Evolutionary conservation across 2,888 invertebrate species (phyloP), one percentile per base, ranked within the genome.

Genomic region (Chaetogeoica ovagalla): DNA sequence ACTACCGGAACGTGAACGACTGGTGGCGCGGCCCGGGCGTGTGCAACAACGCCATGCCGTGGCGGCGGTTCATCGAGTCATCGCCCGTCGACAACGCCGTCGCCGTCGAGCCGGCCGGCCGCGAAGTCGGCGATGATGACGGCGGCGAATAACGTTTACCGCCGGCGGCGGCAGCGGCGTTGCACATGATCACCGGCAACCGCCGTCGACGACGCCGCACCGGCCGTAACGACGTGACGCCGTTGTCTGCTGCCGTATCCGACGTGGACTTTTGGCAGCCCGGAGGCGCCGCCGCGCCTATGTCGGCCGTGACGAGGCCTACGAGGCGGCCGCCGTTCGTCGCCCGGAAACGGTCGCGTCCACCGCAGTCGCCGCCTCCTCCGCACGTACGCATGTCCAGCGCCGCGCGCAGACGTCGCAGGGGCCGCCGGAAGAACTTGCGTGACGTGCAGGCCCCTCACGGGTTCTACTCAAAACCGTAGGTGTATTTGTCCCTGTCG

Each of bases 11-110:
- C 86, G 91, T 96, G 82, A 95, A 96, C 86, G 91, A 92, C 83
- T 97, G 97, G 97, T 97, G 97, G 97, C 90, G 96, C 83, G 93
- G 93, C 2, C 88, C 90, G 0, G 91, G 91, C 82, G 90, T 93
- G 19, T 96, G 96, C 87, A 94, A 94, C 71, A 89, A 90, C 3
- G 72, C 82, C 52, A 90, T 89, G 81, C 91, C 92, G 1, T 93
- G 93, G 93, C 87, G 90, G 62, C 62, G 70, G 52, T 76, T 76
- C 57, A 37, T 76, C 13, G 75, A 68, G 48, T 11, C 76, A 52
- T 8, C 73, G 0, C n/a, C 21, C 9, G 37, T 17, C 21, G 11
- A 48, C 4, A 1, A 8, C 23, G 11, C 21, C 9, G 52, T 4
- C 23, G 70, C 15, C 52, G 39, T 0, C 13, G n/a, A 2, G 0